A percentile compares a stretch with the other conserved stretches of the same genome.
Evolutionary conservation across 2,888 invertebrate species (phyloP).

Genomic region (Drosophila algonquin): DNA sequence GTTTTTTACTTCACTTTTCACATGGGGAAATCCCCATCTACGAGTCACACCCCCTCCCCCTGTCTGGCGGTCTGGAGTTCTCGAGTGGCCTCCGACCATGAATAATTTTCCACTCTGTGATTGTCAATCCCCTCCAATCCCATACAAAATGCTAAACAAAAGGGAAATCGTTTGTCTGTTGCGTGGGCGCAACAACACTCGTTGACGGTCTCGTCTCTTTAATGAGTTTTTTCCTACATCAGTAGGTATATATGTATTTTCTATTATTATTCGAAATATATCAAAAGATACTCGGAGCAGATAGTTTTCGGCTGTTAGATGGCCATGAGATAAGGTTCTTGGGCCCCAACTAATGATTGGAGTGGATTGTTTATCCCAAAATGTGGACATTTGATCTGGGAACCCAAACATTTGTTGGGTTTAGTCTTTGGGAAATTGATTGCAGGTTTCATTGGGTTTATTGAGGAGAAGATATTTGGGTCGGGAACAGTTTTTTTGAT

Average conservation of each 20-base stretch:
- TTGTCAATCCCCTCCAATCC: constrained; percentile 43
- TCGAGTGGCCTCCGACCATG: constrained; percentile 66
- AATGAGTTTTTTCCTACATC: constrained; percentile 19
- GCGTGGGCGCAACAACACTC: constrained; percentile 51
- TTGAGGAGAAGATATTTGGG: not conserved
- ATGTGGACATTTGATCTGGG: not conserved
- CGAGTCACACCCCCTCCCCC: not conserved
- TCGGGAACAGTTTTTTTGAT: too few species aligned
- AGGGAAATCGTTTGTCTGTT: constrained; percentile 20
- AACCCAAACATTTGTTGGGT: not conserved
- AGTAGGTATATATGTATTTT: not conserved
- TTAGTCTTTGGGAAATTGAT: not conserved
- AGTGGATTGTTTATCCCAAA: not conserved
- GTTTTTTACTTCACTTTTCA: constrained; percentile 37
- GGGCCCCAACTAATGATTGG: not conserved
- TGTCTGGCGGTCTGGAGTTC: constrained; percentile 28
- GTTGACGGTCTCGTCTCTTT: constrained; percentile 21
- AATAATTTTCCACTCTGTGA: constrained; percentile 64
- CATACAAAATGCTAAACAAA: constrained; percentile 49
- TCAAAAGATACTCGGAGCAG: not conserved
- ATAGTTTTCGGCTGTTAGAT: not conserved
- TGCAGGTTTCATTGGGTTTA: not conserved
- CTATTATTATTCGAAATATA: not conserved
- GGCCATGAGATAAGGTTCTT: not conserved
- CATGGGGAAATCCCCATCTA: constrained; percentile 20